These are phyloP conservation scores for Ptilorrhoa leucosticta DNA, from an alignment of 2,113 vertebrate genomes.

Conservation along the genomic window DNA sequence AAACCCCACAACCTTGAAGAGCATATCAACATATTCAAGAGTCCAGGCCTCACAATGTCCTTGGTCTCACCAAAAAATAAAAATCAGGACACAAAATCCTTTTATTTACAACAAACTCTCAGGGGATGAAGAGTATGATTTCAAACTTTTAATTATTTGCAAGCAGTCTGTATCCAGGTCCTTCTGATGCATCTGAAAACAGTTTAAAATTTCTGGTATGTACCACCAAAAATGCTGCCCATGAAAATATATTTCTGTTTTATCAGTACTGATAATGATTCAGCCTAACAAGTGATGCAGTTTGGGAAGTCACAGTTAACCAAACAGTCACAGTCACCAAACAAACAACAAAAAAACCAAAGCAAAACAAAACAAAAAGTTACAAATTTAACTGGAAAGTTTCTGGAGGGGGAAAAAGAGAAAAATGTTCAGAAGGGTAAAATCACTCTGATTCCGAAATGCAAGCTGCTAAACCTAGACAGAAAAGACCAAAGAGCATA, in stretches of 20 bases:
- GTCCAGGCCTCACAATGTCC: background rate
- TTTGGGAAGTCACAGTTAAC: background rate
- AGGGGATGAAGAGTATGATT: background rate
- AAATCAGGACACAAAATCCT: background rate
- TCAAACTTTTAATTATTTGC: background rate
- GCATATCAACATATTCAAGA: background rate
- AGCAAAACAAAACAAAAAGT: background rate
- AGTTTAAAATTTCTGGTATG: background rate
- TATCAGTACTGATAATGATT: background rate
- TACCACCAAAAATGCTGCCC: background rate
- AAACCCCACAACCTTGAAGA: fast-evolving
- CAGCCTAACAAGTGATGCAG: background rate
- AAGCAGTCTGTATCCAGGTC: background rate
- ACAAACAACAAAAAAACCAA: no score
- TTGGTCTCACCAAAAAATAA: background rate
- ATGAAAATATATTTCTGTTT: background rate
- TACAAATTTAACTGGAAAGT: background rate
- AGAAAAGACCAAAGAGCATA: background rate
- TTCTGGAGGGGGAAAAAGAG: background rate
- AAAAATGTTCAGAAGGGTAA: background rate
- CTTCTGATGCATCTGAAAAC: background rate
- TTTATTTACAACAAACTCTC: background rate
- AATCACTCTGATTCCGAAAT: background rate
- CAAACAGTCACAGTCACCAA: no score
- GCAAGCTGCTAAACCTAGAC: background rate